phyloP scores from a whole-genome alignment of 2,797 vertebrate species.

The Florisuga fusca region DNA sequence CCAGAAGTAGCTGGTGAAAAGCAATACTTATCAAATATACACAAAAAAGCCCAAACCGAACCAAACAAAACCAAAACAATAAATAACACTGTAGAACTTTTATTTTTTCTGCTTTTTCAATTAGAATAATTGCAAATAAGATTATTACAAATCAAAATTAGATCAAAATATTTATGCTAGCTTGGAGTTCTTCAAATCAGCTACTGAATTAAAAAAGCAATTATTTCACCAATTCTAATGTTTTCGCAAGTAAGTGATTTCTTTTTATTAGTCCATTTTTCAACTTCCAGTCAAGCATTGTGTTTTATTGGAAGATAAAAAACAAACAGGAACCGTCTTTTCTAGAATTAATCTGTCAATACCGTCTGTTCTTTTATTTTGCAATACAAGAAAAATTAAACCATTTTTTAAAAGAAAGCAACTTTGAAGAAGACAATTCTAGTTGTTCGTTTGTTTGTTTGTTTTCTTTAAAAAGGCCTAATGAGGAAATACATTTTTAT shows the following conservation, averaged over 20 bases:
- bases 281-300: conserved; percentile 62
- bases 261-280: conserved; percentile 64
- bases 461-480: conserved; percentile 35
- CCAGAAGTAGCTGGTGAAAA: background rate
- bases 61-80: too few species aligned
- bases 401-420: conserved; percentile 66
- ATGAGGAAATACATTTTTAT: conserved; percentile 75
- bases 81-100: too few species aligned
- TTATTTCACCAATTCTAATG: conserved; percentile 25
- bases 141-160: background rate
- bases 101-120: background rate
- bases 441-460: conserved; percentile 42
- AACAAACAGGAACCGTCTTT: background rate
- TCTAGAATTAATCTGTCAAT: conserved; percentile 75
- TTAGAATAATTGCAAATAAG: conserved; percentile 19
- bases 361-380: conserved; percentile 75
- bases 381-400: conserved; percentile 77
- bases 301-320: conserved; percentile 73
- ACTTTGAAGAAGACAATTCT: conserved; percentile 66
- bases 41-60: background rate
- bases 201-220: background rate
- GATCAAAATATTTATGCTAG: background rate
- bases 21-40: background rate
- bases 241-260: conserved; percentile 50
- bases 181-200: conserved; percentile 6